Percentiles rank a stretch among this genome's conserved stretches.
These are phyloP conservation scores for Ctenopoma multispine DNA, from an alignment of 2,797 vertebrate species.

Conservation along the genomic window DNA sequence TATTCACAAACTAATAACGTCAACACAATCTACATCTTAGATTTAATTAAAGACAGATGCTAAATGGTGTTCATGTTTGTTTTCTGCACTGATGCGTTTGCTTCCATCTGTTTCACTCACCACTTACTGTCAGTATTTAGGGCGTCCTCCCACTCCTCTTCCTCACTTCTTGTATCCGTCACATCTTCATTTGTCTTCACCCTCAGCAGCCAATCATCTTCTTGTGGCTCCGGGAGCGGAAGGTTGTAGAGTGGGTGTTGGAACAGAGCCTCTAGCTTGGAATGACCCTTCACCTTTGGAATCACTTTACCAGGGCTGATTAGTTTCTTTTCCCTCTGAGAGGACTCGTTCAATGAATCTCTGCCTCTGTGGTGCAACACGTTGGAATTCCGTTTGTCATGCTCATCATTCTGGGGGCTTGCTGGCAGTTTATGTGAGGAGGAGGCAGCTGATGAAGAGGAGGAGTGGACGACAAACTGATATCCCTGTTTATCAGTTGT, in stretches of 20 bases:
- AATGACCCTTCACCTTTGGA: constrained; percentile 30
- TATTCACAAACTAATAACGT: no score
- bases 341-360: constrained; percentile 1
- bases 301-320: constrained; percentile 14
- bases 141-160: constrained; percentile 33
- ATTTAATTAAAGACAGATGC: neutral
- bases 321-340: constrained; percentile 28
- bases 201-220: constrained; percentile 86
- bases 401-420: constrained; percentile 14
- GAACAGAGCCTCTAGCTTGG: constrained; percentile 84
- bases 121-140: constrained; percentile 57
- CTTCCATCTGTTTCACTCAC: constrained; percentile 50
- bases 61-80: neutral
- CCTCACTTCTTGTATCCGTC: constrained; percentile 37
- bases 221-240: constrained; percentile 66
- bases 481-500: constrained; percentile 29
- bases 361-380: neutral
- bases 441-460: constrained; percentile 49
- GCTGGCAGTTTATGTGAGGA: constrained; percentile 46
- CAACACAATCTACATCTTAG: neutral
- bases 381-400: constrained; percentile 10
- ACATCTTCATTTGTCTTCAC: constrained; percentile 75
- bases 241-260: constrained; percentile 86
- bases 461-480: constrained; percentile 47
- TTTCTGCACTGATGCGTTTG: neutral